Conservation (phyloP, 37 sponge, comb jelly and placozoan species). For the Trichoplax adhaerens region DNA sequence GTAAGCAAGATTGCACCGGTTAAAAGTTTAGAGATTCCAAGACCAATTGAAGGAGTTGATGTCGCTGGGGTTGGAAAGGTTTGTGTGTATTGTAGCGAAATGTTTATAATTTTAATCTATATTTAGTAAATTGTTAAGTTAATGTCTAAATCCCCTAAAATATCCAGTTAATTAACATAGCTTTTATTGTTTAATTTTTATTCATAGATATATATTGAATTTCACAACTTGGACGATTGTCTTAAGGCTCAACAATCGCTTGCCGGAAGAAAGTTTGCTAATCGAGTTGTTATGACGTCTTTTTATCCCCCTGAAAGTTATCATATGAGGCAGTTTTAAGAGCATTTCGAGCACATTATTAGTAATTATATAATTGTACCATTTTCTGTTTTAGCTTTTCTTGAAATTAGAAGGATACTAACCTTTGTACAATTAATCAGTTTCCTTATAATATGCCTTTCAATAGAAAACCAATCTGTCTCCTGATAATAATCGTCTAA, state of each 20-base stretch:
- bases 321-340: slow-evolving; percentile 45
- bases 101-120: no score
- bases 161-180: no score
- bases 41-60: slow-evolving; percentile 61
- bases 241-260: slow-evolving; percentile 53
- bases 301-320: slow-evolving; percentile 69
- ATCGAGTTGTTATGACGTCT: slow-evolving; percentile 91
- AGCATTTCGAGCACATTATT: not conserved
- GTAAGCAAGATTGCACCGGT: slow-evolving; percentile 79
- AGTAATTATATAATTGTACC: no score
- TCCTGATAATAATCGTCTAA: no score
- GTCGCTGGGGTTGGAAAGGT: slow-evolving; percentile 95
- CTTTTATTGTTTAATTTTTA: not conserved
- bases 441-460: no score
- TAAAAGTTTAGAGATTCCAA: slow-evolving; percentile 61
- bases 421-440: no score
- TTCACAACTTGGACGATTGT: slow-evolving; percentile 37
- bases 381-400: no score
- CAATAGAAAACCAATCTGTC: no score
- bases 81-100: not conserved
- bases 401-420: no score
- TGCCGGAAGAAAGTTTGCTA: slow-evolving; percentile 95
- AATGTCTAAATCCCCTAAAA: no score
- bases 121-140: no score
- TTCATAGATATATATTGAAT: slow-evolving; percentile 81